Conservation (phyloP, 2,113 vertebrate species). For the Chamaea fasciata region DNA sequence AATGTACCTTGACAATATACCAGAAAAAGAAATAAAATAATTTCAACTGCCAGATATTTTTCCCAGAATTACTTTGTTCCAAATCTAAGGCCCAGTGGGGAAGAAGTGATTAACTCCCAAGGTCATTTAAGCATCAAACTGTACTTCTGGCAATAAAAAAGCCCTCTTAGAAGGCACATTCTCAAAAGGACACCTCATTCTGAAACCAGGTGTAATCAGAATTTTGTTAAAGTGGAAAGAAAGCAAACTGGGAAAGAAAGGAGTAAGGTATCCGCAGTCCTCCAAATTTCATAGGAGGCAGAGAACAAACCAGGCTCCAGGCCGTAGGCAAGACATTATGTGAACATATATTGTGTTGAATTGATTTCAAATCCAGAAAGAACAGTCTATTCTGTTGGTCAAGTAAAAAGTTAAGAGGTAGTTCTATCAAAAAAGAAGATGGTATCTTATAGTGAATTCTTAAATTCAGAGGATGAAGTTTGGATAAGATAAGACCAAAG, state of each 20-base stretch:
- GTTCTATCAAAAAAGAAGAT: neutral
- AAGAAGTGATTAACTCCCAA: constrained; percentile 16
- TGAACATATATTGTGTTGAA: neutral
- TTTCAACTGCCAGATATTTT: constrained; percentile 5
- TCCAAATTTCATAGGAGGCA: neutral
- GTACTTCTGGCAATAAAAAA: neutral
- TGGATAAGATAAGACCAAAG: neutral
- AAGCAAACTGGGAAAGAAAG: neutral
- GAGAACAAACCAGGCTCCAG: neutral
- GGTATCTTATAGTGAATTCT: neutral
- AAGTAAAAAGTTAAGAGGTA: neutral
- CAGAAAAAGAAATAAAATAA: constrained; percentile 26
- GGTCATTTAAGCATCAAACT: constrained; percentile 5
- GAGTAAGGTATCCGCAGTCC: neutral
- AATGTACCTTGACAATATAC: neutral
- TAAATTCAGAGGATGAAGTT: neutral
- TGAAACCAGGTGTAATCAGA: neutral
- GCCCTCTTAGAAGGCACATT: neutral
- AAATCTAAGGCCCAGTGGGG: constrained; percentile 10
- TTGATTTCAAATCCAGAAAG: neutral
- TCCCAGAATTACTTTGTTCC: neutral
- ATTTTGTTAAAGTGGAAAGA: neutral
- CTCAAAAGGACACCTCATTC: neutral
- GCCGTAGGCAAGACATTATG: neutral
- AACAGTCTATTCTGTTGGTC: neutral